phyloP scores from a whole-genome alignment of 2,113 vertebrate genomes.

The Antennarius striatus region DNA sequence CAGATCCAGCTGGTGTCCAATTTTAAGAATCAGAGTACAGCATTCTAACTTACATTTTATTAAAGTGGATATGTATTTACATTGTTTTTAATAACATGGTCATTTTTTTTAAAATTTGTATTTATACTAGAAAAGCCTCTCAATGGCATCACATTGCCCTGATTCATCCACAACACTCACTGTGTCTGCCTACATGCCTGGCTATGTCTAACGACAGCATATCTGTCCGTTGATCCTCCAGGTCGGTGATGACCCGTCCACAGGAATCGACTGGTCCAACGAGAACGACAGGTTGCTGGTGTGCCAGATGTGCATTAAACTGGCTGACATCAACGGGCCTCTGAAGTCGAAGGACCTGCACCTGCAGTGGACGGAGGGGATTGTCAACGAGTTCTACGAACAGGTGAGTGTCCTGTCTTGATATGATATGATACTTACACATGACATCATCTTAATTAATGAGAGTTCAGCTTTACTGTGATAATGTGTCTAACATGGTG shows the following conservation, averaged over 20 bases:
- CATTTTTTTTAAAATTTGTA: too few species aligned
- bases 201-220: slow-evolving; percentile 3
- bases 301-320: slow-evolving; percentile 99
- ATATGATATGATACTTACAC: not conserved
- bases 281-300: slow-evolving; percentile 96
- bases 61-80: too few species aligned
- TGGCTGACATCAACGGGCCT: slow-evolving; percentile 97
- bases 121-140: slow-evolving; percentile 3
- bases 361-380: slow-evolving; percentile 96
- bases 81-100: too few species aligned
- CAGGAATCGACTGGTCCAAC: slow-evolving; percentile 97
- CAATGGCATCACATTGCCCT: slow-evolving; percentile 2
- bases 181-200: not conserved
- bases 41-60: too few species aligned
- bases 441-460: too few species aligned
- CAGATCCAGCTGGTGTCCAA: too few species aligned
- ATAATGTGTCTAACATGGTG: too few species aligned
- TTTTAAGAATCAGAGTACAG: too few species aligned
- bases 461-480: too few species aligned
- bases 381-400: slow-evolving; percentile 98
- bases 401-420: slow-evolving; percentile 80
- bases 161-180: not conserved
- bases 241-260: slow-evolving; percentile 90
- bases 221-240: slow-evolving; percentile 56
- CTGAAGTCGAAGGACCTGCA: slow-evolving; percentile 95